Evolutionary conservation across 2,113 vertebrate species (phyloP).

Genomic region (Seriola rivoliana): DNA sequence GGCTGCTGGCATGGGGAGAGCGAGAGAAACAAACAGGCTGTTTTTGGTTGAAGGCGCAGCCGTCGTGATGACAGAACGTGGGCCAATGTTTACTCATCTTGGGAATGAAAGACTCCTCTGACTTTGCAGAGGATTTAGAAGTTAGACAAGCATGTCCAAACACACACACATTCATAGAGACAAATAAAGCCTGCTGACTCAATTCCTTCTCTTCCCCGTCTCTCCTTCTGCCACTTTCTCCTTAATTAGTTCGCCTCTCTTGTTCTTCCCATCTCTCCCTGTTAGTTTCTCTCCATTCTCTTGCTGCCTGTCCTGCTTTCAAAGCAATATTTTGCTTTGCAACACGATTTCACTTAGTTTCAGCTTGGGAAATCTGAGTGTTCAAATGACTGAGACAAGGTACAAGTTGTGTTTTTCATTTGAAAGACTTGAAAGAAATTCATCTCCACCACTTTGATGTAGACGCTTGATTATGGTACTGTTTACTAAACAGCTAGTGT

Average conservation of each 20-base stretch:
- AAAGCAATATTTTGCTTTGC: constrained; percentile 48
- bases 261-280: constrained; percentile 44
- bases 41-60: constrained; percentile 50
- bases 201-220: constrained; percentile 40
- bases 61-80: constrained; percentile 54
- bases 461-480: constrained; percentile 7
- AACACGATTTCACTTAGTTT: constrained; percentile 48
- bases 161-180: constrained; percentile 12
- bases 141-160: constrained; percentile 54
- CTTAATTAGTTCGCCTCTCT: constrained; percentile 58
- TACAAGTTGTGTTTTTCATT: constrained; percentile 31
- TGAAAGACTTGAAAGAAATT: constrained; percentile 17
- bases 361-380: neutral
- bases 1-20: constrained; percentile 11
- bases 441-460: constrained; percentile 1
- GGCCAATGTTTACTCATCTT: constrained; percentile 57
- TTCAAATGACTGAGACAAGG: constrained; percentile 13
- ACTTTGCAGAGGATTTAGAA: constrained; percentile 67
- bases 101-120: constrained; percentile 63
- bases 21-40: constrained; percentile 42
- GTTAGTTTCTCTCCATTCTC: constrained; percentile 25
- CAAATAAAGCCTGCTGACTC: constrained; percentile 40
- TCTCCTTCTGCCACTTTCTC: constrained; percentile 45
- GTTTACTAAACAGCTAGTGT: constrained; percentile 2
- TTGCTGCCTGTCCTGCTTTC: constrained; percentile 41